Evolutionary conservation across 2,888 invertebrate species (phyloP), one percentile per base, ranked within the genome.

Genomic region (Tryphoninae sp.): DNA sequence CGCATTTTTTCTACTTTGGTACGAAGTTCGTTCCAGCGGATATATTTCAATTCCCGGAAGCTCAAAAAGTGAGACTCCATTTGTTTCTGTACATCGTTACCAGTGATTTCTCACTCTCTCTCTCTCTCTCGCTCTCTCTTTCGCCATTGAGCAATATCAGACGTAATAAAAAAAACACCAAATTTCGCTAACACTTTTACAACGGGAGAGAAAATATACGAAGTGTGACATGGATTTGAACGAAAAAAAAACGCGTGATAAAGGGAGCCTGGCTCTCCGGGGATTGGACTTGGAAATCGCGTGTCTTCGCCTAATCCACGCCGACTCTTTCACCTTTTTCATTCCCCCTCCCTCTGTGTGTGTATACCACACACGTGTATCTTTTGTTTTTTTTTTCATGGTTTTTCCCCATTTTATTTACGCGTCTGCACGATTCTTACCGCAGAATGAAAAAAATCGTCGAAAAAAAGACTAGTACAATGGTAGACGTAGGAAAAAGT

Each of bases 251-350:
- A 11, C 55, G 16, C 55, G 55, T 55, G 16, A 16, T n/a, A 40
- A 55, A 16, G 6, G 26, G 22, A 22, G 11, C 13, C 13, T 22
- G 11, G n/a, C 16, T 7, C 23, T 51, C 11, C 19, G 55, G 22
- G 13, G 45, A 26, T 16, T 23, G 42, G 26, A 59, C 61, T 61
- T 68, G n/a, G 53, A 67, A 76, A 67, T 72, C 69, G 74, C 74
- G 74, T 80, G 80, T 67, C 61, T 72, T 62, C 26, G 53, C 42
- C 53, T 59, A 62, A 72, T 76, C 45, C 61, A 53, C 6, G 11
- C 58, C 59, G 7, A 7, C 16, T 23, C 72, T 3, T 40, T 51
- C 9, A 6, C 42, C 42, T 26, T 49, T 42, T 6, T 49, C 19
- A 8, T 19, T 16, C 6, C 16, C 23, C n/a, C n/a, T 33, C 49